Base-by-base conservation (phyloP, 2,888 invertebrate genomes). In the Tetramorium bicarinatum region DNA sequence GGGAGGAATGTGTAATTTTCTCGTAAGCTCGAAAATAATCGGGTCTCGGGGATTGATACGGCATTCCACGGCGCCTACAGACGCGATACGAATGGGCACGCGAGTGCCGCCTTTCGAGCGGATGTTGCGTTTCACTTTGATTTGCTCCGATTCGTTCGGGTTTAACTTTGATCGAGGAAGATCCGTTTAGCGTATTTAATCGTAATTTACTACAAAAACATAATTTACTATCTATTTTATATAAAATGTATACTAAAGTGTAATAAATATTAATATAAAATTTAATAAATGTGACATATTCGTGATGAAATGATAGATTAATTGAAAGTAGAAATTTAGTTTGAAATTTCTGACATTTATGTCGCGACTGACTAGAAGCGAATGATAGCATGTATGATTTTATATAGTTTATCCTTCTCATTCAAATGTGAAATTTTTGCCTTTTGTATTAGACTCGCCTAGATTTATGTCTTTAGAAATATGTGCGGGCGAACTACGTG, bases 1-100 rank as follows among this genome's bases (percentile, higher is more conserved):
- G 80, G 79, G 84, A 87, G 89, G 88, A 92, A 91, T 87, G 90
- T 92, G 92, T 92, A 93, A 94, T 94, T 94, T 93, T 91, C 93
- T 93, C 90, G 91, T 91, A 91, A 92, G 91, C 88, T 92, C 87
- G 87, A 91, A 92, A 93, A 93, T 92, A 92, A 93, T 92, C 91
- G 88, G 85, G 75, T 80, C 84, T 82, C 67, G 87, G 90, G 66
- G 88, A 92, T 92, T 91, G 91, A 92, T 92, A 89, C 85, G 81
- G 87, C 91, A 86, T 88, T 90, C 87, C 88, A 76, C 56, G 71
- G 54, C 69, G 61, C 77, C 61, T 66, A 64, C 56, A 74, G 25
- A 49, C 87, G 56, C 87, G 56, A 83, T 85, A 38, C 61, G 29
- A 72, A 66, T 47, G 41, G 41, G n/a, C 81, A 54, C 54, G 76